Evolutionary conservation across 1,140 invertebrate species (phyloP), one percentile per base, ranked within the genome.

Genomic region (Drosophila novamexicana): DNA sequence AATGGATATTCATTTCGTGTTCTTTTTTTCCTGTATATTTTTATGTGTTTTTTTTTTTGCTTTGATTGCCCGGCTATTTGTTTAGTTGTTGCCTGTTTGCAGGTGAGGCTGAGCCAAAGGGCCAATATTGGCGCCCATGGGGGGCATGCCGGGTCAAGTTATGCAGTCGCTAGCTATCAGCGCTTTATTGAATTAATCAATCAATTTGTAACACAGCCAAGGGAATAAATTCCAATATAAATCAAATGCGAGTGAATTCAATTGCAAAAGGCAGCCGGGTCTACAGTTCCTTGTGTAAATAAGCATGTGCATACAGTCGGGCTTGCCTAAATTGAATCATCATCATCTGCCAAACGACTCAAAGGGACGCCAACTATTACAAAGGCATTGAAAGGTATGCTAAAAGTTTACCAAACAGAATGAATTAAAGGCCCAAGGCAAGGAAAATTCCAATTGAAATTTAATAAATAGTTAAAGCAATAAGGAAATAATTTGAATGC

Each of bases 121-220:
- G 37, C 14, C 67, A 14, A 42, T 8, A 50, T 10, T 40, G 10
- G 40, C 14, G 61, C 16, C n/a, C 1, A 10, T 9, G 44, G 8
- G 7, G 44, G 22, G 22, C 4, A 10, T 45, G 29, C 63, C 14
- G 14, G 7, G 36, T 47, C 49, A 56, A 47, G 49, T 72, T 72
- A 47, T 70, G 49, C 47, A 49, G 36, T 16, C 32, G 49, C 34
- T 10, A 29, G 61, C 54, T 71, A 81, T 81, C 68, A 69, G 52
- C 57, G 81, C 65, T 69, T 82, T 82, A 86, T 86, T 83, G 76
- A 75, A 86, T 86, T 86, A 86, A 88, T 86, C 83, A 86, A 86
- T 86, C 83, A 84, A 85, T 64, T 75, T 66, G 81, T 79, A 70
- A 10, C 53, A 70, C 40, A 54, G 56, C 54, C 65, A 59, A 67